Evolutionary conservation across 2,888 invertebrate genomes (phyloP).

Genomic region (Oscheius onirici): DNA sequence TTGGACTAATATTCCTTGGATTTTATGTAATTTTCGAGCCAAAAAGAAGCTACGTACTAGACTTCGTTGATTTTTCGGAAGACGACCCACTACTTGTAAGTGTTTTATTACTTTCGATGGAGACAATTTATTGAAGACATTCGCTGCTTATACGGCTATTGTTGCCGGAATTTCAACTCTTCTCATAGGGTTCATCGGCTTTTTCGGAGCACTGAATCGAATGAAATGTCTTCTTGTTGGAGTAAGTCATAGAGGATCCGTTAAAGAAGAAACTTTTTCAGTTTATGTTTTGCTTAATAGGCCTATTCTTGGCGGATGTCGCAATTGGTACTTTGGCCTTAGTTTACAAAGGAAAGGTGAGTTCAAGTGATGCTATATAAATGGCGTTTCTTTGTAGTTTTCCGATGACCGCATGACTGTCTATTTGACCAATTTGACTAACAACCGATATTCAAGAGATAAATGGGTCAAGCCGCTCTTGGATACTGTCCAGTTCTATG

Average conservation of each 20-base stretch:
- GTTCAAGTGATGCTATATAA: slow-evolving; percentile 5
- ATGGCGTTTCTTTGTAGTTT: slow-evolving; percentile 50
- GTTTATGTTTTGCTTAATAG: slow-evolving; percentile 56
- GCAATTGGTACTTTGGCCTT: slow-evolving; percentile 57
- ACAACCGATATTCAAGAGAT: slow-evolving; percentile 67
- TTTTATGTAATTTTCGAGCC: slow-evolving; percentile 70
- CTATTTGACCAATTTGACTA: slow-evolving; percentile 65
- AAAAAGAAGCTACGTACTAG: slow-evolving; percentile 64
- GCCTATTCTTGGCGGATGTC: slow-evolving; percentile 57
- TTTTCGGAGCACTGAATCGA: slow-evolving; percentile 65
- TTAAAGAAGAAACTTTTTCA: slow-evolving; percentile 33
- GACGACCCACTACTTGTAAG: slow-evolving; percentile 64
- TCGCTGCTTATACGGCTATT: slow-evolving; percentile 58
- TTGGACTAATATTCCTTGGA: slow-evolving; percentile 64
- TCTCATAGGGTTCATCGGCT: slow-evolving; percentile 65
- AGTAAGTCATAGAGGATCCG: slow-evolving; percentile 44
- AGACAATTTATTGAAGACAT: slow-evolving; percentile 36
- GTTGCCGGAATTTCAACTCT: slow-evolving; percentile 58
- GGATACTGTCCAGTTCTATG: slow-evolving; percentile 71
- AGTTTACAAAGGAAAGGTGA: slow-evolving; percentile 59
- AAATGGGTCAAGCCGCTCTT: slow-evolving; percentile 70
- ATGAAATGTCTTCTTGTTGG: slow-evolving; percentile 60
- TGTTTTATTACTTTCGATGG: slow-evolving; percentile 10
- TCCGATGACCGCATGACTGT: slow-evolving; percentile 52
- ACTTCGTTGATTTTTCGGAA: slow-evolving; percentile 69